Conservation (phyloP, 2,113 vertebrate species). For the Haplochromis vanheusdeni region DNA sequence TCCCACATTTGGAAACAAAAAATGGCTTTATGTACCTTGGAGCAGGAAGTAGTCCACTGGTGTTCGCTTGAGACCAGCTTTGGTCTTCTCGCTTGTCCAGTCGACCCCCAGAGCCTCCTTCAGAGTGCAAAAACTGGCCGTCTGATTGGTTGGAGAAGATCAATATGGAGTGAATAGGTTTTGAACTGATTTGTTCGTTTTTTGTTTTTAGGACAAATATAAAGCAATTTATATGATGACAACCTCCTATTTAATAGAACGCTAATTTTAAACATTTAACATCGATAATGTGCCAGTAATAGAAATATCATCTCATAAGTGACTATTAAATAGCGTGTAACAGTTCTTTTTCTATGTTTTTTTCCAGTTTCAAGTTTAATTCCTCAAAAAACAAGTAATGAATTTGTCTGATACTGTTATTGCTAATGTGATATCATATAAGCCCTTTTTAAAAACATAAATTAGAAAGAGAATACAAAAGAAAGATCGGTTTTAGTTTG, state of each 20-base stretch:
- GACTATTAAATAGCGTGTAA: neutral
- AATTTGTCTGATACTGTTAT: neutral
- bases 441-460: neutral
- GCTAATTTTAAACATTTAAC: neutral
- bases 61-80: slow-evolving; percentile 73
- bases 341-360: neutral
- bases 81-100: slow-evolving; percentile 82
- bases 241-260: neutral
- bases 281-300: accelerated
- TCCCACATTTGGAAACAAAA: neutral
- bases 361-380: neutral
- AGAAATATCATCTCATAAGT: neutral
- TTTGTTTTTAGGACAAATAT: neutral
- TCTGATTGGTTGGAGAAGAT: slow-evolving; percentile 50
- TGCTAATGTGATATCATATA: neutral
- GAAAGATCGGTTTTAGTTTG: neutral
- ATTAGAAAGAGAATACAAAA: neutral
- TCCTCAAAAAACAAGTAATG: neutral
- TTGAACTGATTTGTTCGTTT: neutral
- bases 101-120: slow-evolving; percentile 83
- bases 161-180: neutral
- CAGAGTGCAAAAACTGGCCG: slow-evolving; percentile 76
- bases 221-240: neutral
- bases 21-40: slow-evolving; percentile 69
- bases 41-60: slow-evolving; percentile 85